Base-by-base conservation (phyloP, 2,888 invertebrate genomes). In the Drosophila subquinaria region DNA sequence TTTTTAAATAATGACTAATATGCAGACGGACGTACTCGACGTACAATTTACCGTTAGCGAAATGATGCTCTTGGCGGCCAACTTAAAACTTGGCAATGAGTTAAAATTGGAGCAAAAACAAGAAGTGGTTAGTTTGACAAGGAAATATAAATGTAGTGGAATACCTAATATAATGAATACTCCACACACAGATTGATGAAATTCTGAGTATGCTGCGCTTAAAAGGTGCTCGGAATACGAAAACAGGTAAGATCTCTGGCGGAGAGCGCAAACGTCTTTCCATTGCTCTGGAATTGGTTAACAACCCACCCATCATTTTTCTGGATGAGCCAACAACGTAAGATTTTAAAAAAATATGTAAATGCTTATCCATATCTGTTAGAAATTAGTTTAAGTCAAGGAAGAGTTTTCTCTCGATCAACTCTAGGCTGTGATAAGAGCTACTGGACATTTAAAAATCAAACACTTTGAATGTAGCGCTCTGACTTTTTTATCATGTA, bases 291-390 rank as follows among this genome's bases (percentile, higher is more conserved):
- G 99, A 99, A 92, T 94, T 99, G 30, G 95, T 93, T 1, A 98
- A 98, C 92, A 98, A 99, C 92, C 99, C 98, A 2, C 98, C 98
- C 0, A 96, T 98, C 8, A 95, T 99, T 92, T 98, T 98, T 92
- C 94, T 99, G 69, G 98, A 99, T 92, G 98, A 99, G 91, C 98
- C 98, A 0, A 99, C 99, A 3, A 98, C 98, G 98, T 98, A 94
- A 95, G 90, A 15, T 47, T 15, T 9, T 20, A 17, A 11, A 30
- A 11, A 3, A 27, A 47, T n/a, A 13, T 17, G 1, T 3, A 9
- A 2, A 38, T 38, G n/a, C 30, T 8, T 30, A 30, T 8, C 30
- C 30, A 30, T 8, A 30, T 30, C 2, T 8, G 30, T 30, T 30
- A 30, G 8, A 8, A 30, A 30, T 8, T 30, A 8, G 30, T 30